phyloP scores from a whole-genome alignment of 2,797 vertebrate species.

The Astyanax mexicanus region DNA sequence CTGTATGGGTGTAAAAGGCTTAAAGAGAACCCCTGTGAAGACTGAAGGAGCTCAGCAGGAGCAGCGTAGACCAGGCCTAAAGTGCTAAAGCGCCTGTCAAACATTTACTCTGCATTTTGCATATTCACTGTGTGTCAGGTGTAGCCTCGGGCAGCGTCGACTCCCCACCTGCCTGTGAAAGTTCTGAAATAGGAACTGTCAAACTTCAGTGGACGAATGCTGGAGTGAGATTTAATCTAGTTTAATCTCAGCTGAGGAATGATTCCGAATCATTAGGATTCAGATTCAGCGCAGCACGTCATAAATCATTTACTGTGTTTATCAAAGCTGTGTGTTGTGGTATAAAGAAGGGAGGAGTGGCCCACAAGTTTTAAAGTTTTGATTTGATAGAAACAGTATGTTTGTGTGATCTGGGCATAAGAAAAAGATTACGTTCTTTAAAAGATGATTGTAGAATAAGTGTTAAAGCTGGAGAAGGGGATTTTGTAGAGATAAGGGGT shows the following conservation, averaged over 20 bases:
- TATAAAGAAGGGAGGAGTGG: too few species aligned
- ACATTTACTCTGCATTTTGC: constrained; percentile 15
- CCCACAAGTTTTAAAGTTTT: neutral
- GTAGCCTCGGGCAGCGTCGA: constrained; percentile 14
- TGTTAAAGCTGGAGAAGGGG: too few species aligned
- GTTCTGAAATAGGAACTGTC: constrained; percentile 7
- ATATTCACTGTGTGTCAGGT: constrained; percentile 20
- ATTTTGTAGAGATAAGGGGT: too few species aligned
- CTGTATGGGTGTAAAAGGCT: neutral
- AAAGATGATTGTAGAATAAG: neutral
- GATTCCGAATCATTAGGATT: constrained; percentile 13
- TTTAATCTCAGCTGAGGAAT: constrained; percentile 14
- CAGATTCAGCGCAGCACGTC: constrained; percentile 17
- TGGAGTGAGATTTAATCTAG: constrained; percentile 16
- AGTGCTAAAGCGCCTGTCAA: neutral
- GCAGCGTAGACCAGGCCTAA: neutral
- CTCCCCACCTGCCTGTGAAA: neutral
- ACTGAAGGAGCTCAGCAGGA: neutral
- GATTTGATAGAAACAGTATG: neutral
- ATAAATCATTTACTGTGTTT: constrained; percentile 30
- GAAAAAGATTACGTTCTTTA: neutral
- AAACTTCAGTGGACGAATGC: constrained; percentile 1
- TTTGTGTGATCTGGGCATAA: constrained; percentile 6
- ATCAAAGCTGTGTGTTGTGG: neutral
- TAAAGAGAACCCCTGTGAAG: neutral